Evolutionary conservation across 1,140 invertebrate species (phyloP).

Genomic region (Archegozetes longisetosus): DNA sequence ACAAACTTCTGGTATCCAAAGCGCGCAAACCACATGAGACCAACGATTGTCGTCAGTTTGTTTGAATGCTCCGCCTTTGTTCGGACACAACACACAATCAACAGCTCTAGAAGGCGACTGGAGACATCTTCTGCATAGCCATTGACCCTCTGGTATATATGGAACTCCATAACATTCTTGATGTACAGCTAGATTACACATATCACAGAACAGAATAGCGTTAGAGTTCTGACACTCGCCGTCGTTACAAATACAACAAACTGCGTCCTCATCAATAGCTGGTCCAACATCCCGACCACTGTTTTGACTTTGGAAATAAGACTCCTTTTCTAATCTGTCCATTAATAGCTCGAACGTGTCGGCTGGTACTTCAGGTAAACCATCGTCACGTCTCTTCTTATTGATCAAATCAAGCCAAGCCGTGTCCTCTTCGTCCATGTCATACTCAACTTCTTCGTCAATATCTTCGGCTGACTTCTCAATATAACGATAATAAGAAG

Average conservation of each 20-base stretch:
- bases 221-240: slow-evolving; percentile 96
- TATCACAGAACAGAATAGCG: slow-evolving; percentile 93
- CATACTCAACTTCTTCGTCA: slow-evolving; percentile 87
- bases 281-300: slow-evolving; percentile 28
- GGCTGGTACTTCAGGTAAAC: slow-evolving; percentile 49
- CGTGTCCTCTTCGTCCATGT: slow-evolving; percentile 92
- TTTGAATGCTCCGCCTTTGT: slow-evolving; percentile 95
- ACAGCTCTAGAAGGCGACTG: slow-evolving; percentile 89
- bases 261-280: slow-evolving; percentile 88
- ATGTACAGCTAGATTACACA: slow-evolving; percentile 97
- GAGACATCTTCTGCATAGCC: slow-evolving; percentile 84
- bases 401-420: slow-evolving; percentile 82
- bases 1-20: slow-evolving; percentile 97
- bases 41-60: slow-evolving; percentile 89
- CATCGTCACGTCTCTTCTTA: slow-evolving; percentile 49
- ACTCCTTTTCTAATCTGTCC: slow-evolving; percentile 94
- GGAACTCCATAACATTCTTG: slow-evolving; percentile 99
- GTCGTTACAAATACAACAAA: slow-evolving; percentile 77
- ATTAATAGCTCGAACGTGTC: slow-evolving; percentile 84
- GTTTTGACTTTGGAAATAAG: slow-evolving; percentile 72
- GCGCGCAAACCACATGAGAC: slow-evolving; percentile 95
- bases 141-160: slow-evolving; percentile 97
- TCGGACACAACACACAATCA: slow-evolving; percentile 92
- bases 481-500: slow-evolving; percentile 70
- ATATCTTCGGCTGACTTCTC: slow-evolving; percentile 86